phyloP scores from a whole-genome alignment of 2,113 vertebrate species.

The Planiliza haematocheilus region DNA sequence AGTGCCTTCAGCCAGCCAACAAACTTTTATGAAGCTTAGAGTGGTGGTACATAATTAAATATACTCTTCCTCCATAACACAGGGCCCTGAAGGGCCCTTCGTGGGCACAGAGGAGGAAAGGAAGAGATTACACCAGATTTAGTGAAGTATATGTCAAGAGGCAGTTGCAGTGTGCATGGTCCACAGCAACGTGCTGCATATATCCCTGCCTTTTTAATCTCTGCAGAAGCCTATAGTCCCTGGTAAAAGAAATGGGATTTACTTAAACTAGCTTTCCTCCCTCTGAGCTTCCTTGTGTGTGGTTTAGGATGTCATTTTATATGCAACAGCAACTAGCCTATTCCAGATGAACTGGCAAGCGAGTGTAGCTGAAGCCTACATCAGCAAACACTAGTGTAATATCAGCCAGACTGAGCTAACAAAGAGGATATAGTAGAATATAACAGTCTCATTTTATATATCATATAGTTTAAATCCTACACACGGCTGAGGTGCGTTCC shows the following conservation, averaged over 20 bases:
- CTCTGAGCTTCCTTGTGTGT: constrained; percentile 11
- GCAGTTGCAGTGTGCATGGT: constrained; percentile 20
- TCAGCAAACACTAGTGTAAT: constrained; percentile 17
- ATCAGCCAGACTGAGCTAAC: constrained; percentile 24
- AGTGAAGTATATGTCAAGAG: constrained; percentile 34
- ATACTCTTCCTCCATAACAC: constrained; percentile 25
- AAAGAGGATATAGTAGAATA: neutral
- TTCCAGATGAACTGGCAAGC: constrained; percentile 21
- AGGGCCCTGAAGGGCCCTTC: constrained; percentile 30
- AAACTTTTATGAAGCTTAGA: constrained; percentile 22
- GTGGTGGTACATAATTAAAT: constrained; percentile 30
- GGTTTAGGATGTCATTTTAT: constrained; percentile 6
- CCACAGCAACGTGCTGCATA: constrained; percentile 11
- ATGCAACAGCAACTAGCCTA: neutral
- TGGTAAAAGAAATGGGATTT: constrained; percentile 51
- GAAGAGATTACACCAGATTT: constrained; percentile 34
- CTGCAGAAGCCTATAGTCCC: constrained; percentile 32
- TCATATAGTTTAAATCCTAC: too few species aligned
- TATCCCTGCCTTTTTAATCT: constrained; percentile 43
- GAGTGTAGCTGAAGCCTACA: constrained; percentile 20
- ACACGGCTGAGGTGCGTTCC: too few species aligned
- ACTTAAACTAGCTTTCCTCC: constrained; percentile 41
- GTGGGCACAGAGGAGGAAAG: constrained; percentile 7
- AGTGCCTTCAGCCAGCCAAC: constrained; percentile 16
- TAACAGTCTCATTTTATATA: too few species aligned